Evolutionary conservation across 2,797 vertebrate genomes (phyloP).

Genomic region (Aldrovandia affinis): DNA sequence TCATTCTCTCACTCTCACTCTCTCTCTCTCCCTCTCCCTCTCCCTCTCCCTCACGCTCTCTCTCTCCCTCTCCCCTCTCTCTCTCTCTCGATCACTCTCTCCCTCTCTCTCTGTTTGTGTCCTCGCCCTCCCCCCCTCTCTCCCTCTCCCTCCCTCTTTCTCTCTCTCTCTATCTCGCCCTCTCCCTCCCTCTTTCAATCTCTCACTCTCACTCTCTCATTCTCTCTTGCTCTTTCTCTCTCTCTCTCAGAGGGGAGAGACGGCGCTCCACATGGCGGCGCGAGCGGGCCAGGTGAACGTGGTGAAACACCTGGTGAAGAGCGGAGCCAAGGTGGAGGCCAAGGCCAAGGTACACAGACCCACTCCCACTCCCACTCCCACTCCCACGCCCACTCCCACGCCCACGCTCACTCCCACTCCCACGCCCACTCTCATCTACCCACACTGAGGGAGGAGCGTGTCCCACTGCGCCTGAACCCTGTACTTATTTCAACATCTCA

Average conservation of each 20-base stretch:
- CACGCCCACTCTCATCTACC: too few species aligned
- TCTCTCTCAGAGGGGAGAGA: slow-evolving; percentile 88
- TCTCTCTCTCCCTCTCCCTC: neutral
- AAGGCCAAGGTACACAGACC: slow-evolving; percentile 85
- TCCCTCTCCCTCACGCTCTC: neutral
- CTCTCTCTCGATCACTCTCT: too few species aligned
- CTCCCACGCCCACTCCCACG: too few species aligned
- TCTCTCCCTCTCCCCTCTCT: neutral
- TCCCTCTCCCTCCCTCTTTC: neutral
- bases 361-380: too few species aligned
- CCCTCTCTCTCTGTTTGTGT: too few species aligned
- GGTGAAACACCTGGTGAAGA: slow-evolving; percentile 91
- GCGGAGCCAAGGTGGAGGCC: slow-evolving; percentile 89
- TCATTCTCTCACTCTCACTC: neutral
- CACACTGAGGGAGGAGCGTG: too few species aligned
- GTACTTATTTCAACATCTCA: too few species aligned
- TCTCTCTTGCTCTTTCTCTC: neutral
- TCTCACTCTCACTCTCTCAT: neutral
- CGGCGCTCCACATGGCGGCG: slow-evolving; percentile 95
- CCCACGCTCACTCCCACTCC: too few species aligned
- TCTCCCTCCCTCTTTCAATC: too few species aligned
- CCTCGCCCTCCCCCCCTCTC: neutral
- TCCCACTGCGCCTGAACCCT: too few species aligned
- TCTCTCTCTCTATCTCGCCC: too few species aligned
- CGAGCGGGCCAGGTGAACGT: slow-evolving; percentile 93